These are phyloP conservation scores for Lepus oiostolus DNA, from an alignment of 2,797 vertebrate genomes.

Conservation along the genomic window DNA sequence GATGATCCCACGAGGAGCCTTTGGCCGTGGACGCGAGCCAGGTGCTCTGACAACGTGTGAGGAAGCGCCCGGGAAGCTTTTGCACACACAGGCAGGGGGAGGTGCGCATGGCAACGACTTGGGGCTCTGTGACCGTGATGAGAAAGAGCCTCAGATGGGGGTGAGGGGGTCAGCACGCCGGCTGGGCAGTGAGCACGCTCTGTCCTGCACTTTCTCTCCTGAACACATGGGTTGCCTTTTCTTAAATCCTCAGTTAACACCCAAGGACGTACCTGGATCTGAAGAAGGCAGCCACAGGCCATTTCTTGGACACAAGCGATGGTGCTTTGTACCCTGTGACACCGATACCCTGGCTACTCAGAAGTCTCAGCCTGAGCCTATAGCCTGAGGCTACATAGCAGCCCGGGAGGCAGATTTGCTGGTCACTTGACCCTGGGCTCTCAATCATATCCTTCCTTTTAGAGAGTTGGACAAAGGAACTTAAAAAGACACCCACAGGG, in stretches of 20 bases:
- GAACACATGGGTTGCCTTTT: neutral
- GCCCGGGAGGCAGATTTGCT: neutral
- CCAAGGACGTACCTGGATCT: neutral
- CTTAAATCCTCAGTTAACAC: neutral
- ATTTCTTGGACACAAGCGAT: neutral
- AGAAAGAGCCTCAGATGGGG: neutral
- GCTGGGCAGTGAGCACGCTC: too few species aligned
- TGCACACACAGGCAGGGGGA: neutral
- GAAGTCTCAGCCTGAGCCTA: neutral
- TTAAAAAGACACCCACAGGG: neutral
- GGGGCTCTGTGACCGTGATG: neutral
- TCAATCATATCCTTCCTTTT: accelerated
- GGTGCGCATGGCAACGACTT: too few species aligned
- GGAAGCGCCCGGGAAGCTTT: neutral
- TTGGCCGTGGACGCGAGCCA: neutral
- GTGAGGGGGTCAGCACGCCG: too few species aligned
- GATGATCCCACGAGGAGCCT: neutral
- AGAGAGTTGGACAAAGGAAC: neutral
- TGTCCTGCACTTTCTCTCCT: neutral
- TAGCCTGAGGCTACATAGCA: neutral
- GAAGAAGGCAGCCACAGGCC: neutral
- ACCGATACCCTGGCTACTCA: neutral
- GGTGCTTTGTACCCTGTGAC: slow-evolving; percentile 71
- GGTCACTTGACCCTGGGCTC: neutral
- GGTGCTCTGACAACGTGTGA: neutral